Conservation (phyloP, 2,888 invertebrate genomes). For the Leucophenga montana region DNA sequence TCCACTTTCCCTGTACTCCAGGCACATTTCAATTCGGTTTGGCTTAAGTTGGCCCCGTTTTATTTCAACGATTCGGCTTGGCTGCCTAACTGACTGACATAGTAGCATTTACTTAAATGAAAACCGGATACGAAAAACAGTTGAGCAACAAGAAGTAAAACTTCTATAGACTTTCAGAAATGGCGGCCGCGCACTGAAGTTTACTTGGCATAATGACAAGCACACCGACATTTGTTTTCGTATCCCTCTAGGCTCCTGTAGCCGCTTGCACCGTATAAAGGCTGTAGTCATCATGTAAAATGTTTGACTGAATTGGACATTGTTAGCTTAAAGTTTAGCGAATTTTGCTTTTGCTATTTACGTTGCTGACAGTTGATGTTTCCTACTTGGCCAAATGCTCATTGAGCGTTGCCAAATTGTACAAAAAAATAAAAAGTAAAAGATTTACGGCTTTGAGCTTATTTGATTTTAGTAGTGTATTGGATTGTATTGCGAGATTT, state of each 20-base stretch:
- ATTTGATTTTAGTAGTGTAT: neutral
- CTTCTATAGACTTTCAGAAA: too few relatives aligned
- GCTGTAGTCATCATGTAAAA: conserved; percentile 13
- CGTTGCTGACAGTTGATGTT: neutral
- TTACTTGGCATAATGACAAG: conserved; percentile 24
- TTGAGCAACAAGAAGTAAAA: neutral
- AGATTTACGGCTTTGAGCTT: neutral
- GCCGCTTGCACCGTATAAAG: too few relatives aligned
- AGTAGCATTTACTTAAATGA: conserved; percentile 21
- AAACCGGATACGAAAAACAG: conserved; percentile 14
- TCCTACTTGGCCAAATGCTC: neutral
- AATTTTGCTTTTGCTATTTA: conserved; percentile 43
- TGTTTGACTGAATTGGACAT: conserved; percentile 12
- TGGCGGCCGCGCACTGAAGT: neutral
- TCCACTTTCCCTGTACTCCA: too few relatives aligned
- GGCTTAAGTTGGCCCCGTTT: too few relatives aligned
- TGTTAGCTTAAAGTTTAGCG: conserved; percentile 41
- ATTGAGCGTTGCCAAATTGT: neutral
- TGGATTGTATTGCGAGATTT: neutral
- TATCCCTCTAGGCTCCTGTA: neutral
- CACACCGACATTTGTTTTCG: conserved; percentile 21
- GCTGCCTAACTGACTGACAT: too few relatives aligned
- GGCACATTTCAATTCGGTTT: too few relatives aligned
- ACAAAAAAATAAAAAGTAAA: neutral
- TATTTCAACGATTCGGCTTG: too few relatives aligned